Evolutionary conservation across 2,113 vertebrate genomes (phyloP).

Genomic region (Garra rufa): DNA sequence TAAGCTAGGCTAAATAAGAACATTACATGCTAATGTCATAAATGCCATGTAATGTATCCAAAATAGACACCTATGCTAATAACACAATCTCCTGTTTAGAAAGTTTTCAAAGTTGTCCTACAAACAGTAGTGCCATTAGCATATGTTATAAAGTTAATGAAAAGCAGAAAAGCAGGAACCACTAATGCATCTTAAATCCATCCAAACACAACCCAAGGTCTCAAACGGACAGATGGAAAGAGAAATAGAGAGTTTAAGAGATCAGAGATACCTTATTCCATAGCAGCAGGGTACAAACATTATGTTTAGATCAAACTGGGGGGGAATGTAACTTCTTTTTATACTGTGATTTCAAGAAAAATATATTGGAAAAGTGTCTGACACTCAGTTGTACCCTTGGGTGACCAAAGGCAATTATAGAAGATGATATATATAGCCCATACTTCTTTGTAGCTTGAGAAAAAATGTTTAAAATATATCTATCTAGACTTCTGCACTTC

Average conservation of each 20-base stretch:
- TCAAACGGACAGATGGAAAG: conserved; percentile 23
- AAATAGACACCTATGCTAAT: background rate
- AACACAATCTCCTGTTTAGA: background rate
- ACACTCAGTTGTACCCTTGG: background rate
- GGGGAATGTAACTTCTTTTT: background rate
- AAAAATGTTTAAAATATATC: background rate
- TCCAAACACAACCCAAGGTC: conserved; percentile 12
- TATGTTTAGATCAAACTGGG: conserved; percentile 15
- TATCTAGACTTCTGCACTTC: background rate
- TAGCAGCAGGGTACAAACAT: conserved; percentile 6
- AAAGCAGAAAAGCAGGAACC: background rate
- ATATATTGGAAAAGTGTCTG: conserved; percentile 9
- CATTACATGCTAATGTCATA: background rate
- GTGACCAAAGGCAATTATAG: conserved; percentile 9
- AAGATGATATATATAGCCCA: background rate
- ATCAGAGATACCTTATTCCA: conserved; percentile 13
- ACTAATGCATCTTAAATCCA: background rate
- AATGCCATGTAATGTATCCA: background rate
- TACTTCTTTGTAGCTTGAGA: background rate
- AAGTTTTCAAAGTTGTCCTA: background rate
- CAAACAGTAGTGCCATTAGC: background rate
- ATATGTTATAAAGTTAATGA: conserved; percentile 21
- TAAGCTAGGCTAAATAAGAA: background rate
- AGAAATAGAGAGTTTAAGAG: background rate
- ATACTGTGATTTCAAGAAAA: background rate